Base-by-base conservation (phyloP, 2,113 vertebrate species). In the Pluvialis apricaria region DNA sequence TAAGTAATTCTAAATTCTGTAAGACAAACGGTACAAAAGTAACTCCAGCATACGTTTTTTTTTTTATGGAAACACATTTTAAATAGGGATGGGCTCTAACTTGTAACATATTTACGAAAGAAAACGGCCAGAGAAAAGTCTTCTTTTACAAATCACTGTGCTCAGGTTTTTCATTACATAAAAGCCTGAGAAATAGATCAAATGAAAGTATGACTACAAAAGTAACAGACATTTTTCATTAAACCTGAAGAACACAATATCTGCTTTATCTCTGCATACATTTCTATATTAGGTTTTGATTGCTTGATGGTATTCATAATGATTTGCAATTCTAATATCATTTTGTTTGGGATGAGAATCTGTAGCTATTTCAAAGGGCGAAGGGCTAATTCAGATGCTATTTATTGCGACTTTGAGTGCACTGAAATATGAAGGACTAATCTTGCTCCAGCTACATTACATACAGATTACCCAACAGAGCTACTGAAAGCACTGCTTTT, bases 251-350 rank as follows among this genome's bases (percentile, higher is more conserved):
- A 96, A 88, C 91, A 95, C 90, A 91, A 28, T 76, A 95, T 92
- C 62, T 85, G 29, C 76, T 95, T 91, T 98, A 96, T 95, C 96
- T 95, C 84, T 92, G 86, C 92, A 94, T 95, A 94, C 88, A 91
- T 96, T 96, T 94, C 83, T 93, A 54, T 85, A 88, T 90, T 96
- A 97, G 81, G 19, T 79, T 97, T 96, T 95, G 96, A 95, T 97
- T 97, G 83, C 90, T 95, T 97, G 78, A 94, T 87, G 90, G 57
- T 94, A 97, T 94, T 97, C 96, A 92, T 88, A 94, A 94, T 80
- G 90, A 98, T 98, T 97, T 98, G 96, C 97, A 98, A 98, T 97
- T 98, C 97, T 97, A 97, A 97, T 97, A 79, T 89, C 24, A 94
- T 95, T 96, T 94, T 94, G 83, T 97, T 96, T 92, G 94, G 92